Base-by-base conservation (phyloP, 1,140 invertebrate genomes). In the Zaprionus gabonicus region DNA sequence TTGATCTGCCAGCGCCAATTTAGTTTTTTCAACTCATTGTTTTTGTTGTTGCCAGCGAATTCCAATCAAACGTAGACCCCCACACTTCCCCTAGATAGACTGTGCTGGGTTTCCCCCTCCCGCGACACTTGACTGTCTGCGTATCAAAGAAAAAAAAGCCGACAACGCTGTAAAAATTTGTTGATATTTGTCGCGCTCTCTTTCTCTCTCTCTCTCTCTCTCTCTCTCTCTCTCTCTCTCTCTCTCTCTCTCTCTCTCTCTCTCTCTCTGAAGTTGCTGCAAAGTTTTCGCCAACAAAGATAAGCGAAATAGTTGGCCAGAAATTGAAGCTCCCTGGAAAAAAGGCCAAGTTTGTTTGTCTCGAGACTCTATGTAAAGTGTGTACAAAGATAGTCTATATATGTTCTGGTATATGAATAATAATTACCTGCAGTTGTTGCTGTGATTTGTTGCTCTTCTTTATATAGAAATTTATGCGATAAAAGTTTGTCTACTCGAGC, bases 1-100 rank as follows among this genome's bases (percentile, higher is more conserved):
- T 77, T 77, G 75, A 77, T 77, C 63, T 77, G 64, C 31, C 70
- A 56, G 49, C 65, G 75, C 64, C 75, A 77, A 77, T 77, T 77
- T 77, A 49, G 57, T 66, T 73, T 73, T 67, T 49, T 49, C 57
- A 53, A 10, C 53, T 27, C 36, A 41, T 74, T 49, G 51, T 46
- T 51, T 28, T 68, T 57, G 68, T 69, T 69, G 41, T 56, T 51
- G 67, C 17, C 28, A 62, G 58, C 46, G 64, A 77, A 77, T 77
- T 73, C 71, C 75, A 73, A 77, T 77, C 75, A 73, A 77, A 77
- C 55, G 63, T 5, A 25, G 57, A n/a, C 69, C 51, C 69, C 46
- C 10, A 49, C 25, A 10, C 28, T 10, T 25, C 28, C 20, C 49
- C 23, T n/a, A 60, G 15, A 41, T 44, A 56, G 46, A 38, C 46